Evolutionary conservation across 2,113 vertebrate species (phyloP).

Genomic region (Dascyllus trimaculatus): DNA sequence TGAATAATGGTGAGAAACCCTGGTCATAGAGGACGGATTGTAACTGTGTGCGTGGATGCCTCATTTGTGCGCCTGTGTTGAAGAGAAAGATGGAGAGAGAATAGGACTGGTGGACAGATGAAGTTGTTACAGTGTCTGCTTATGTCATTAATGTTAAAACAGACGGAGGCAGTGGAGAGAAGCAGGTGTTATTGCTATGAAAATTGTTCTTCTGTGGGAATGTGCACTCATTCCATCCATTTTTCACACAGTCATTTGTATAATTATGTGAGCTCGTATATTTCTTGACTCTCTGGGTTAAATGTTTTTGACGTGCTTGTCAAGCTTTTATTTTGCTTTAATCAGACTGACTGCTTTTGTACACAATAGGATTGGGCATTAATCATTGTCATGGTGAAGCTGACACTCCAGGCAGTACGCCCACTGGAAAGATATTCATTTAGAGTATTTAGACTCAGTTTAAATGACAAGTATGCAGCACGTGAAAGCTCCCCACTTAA

Average conservation of each 20-base stretch:
- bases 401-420: neutral
- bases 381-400: constrained; percentile 11
- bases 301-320: constrained; percentile 27
- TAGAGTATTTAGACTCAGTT: neutral
- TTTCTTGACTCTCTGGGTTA: neutral
- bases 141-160: constrained; percentile 57
- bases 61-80: constrained; percentile 39
- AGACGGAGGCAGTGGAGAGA: constrained; percentile 32
- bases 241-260: constrained; percentile 42
- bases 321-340: neutral
- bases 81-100: constrained; percentile 15
- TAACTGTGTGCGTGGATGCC: constrained; percentile 18
- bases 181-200: constrained; percentile 66
- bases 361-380: neutral
- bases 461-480: neutral
- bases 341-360: constrained; percentile 3
- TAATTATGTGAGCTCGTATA: constrained; percentile 11
- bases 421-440: neutral
- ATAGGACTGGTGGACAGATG: constrained; percentile 14
- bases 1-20: constrained; percentile 24
- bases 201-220: constrained; percentile 41
- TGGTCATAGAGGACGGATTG: constrained; percentile 23
- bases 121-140: constrained; percentile 45
- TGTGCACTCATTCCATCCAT: constrained; percentile 46
- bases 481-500: neutral